Conservation (phyloP, 2,113 vertebrate genomes). For the Phylloscopus trochiloides region DNA sequence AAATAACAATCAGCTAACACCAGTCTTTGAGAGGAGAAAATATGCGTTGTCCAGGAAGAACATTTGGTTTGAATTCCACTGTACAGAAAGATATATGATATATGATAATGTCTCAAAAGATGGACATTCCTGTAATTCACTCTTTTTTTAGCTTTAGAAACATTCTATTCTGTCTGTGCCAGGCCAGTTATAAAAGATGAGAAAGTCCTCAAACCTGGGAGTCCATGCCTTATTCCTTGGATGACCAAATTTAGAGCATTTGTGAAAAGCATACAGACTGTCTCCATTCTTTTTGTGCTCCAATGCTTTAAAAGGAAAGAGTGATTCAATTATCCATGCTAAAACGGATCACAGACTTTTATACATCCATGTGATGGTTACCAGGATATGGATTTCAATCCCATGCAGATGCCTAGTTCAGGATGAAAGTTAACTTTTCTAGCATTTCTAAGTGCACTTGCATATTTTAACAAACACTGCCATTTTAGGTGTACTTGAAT, state of each 20-base stretch:
- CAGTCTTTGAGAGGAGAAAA: neutral
- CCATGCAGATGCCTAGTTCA: neutral
- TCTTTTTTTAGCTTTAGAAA: neutral
- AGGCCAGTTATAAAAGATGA: neutral
- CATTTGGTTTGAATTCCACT: neutral
- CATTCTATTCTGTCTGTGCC: neutral
- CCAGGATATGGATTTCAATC: neutral
- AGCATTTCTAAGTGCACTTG: neutral
- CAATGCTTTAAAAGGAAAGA: neutral
- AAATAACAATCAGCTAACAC: conserved; percentile 6
- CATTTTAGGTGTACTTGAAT: neutral
- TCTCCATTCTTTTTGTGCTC: neutral
- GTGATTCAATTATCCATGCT: neutral
- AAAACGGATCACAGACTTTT: neutral
- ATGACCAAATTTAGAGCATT: neutral
- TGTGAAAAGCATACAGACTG: neutral
- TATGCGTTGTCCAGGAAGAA: neutral
- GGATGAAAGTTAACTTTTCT: neutral
- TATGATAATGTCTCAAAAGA: neutral
- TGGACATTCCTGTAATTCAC: neutral
- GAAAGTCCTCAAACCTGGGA: neutral
- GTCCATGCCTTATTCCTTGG: neutral
- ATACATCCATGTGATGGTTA: neutral
- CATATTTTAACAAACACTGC: neutral
- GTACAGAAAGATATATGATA: neutral